phyloP scores from a whole-genome alignment of 2,888 invertebrate species.

The Tachina fera region DNA sequence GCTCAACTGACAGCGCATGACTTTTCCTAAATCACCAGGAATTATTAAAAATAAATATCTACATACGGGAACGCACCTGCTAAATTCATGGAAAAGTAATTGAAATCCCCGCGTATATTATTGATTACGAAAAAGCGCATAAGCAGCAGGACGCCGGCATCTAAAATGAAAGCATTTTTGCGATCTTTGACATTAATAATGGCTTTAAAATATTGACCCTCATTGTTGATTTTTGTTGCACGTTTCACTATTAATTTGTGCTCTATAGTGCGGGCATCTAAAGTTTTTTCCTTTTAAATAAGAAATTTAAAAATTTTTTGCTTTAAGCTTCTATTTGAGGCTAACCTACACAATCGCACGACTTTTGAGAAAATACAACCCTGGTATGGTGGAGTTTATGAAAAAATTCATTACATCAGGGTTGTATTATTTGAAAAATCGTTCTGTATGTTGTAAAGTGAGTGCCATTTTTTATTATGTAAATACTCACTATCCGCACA shows the following conservation, averaged over 20 bases:
- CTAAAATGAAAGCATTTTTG: constrained; percentile 77
- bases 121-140: constrained; percentile 78
- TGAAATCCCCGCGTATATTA: constrained; percentile 76
- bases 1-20: constrained; percentile 76
- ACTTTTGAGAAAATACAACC: too few relatives aligned
- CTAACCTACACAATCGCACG: too few relatives aligned
- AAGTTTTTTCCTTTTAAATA: constrained; percentile 74
- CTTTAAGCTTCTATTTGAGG: too few relatives aligned
- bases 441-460: too few relatives aligned
- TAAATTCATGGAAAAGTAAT: constrained; percentile 79
- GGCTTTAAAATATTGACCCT: constrained; percentile 77
- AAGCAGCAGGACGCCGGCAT: constrained; percentile 79
- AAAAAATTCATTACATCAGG: too few relatives aligned
- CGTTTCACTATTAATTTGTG: constrained; percentile 76
- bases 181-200: constrained; percentile 78
- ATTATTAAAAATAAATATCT: background rate
- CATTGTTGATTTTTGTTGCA: constrained; percentile 77
- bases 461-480: background rate
- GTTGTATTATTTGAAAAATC: too few relatives aligned
- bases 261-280: constrained; percentile 76
- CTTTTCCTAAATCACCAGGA: constrained; percentile 64
- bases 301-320: background rate
- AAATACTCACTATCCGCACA: constrained; percentile 73
- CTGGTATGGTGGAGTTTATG: too few relatives aligned
- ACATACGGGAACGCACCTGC: constrained; percentile 73